Base-by-base conservation (phyloP, 1,140 invertebrate genomes). In the Caenorhabditis briggsae region DNA sequence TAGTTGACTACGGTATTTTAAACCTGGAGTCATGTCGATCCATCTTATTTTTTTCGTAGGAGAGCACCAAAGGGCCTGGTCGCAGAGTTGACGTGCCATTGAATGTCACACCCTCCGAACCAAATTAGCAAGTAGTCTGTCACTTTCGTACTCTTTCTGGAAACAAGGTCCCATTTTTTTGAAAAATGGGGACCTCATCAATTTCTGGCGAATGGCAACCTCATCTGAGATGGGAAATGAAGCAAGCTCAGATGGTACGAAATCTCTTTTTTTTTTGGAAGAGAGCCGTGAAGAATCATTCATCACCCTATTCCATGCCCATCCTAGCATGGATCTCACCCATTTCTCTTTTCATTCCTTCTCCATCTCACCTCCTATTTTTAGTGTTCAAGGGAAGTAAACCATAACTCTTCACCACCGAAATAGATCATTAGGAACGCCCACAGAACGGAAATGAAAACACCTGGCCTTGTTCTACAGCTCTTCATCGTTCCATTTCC, bases 381-480 rank as follows among this genome's bases (percentile, higher is more conserved):
- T 33, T 33, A 33, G 33, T 33, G 33, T 33, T 33, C 33, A 33
- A 33, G 33, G 33, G 5, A 58, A 58, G 16, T 58, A 58, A n/a
- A 58, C 56, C 56, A 53, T 53, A 33, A 33, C 5, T 53, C 18
- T n/a, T 18, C 12, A 14, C 56, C 6, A 58, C n/a, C n/a, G 12
- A 58, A 58, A 58, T 58, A 14, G 6, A 58, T 58, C 56, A 18
- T 58, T 16, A 12, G 50, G 33, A 33, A 33, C 33, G 33, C 1
- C 33, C 33, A 33, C 33, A 11, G 59, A 61, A 61, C 59, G 59
- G 59, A 61, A 20, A 61, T 61, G 23, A 61, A 61, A 61, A 61
- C 59, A 61, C 59, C 59, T 61, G 59, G 23, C 59, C 2, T 18
- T 58, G 8, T 11, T 58, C 56, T n/a, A n/a, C 56, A 25, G 12